Evolutionary conservation across 2,888 invertebrate species (phyloP).

Genomic region (Aleiodes alternator): DNA sequence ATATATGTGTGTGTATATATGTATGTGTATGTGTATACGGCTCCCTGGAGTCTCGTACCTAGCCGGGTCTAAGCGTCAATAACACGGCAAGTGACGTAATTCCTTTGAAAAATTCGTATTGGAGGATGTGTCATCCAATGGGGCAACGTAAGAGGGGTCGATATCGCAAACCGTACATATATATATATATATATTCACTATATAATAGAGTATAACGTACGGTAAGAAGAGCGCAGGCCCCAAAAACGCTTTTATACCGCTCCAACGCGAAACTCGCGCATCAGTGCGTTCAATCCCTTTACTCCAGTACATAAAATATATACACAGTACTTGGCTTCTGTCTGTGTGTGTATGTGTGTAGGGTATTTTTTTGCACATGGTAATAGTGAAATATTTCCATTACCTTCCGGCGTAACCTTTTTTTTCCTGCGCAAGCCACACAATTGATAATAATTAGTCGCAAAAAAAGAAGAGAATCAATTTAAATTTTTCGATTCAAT

Average conservation of each 20-base stretch:
- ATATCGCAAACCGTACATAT: conserved; percentile 54
- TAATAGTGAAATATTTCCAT: no score
- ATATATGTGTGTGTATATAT: background rate
- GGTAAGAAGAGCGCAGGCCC: conserved; percentile 45
- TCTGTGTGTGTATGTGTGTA: background rate
- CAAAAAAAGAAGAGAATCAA: background rate
- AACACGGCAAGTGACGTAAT: conserved; percentile 69
- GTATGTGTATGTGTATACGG: background rate
- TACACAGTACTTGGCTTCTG: background rate
- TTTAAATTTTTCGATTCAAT: background rate
- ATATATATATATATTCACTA: no score
- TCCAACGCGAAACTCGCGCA: conserved; percentile 41
- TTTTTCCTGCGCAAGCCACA: background rate
- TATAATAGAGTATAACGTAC: conserved; percentile 22
- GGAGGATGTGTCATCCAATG: conserved; percentile 73
- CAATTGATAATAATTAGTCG: background rate
- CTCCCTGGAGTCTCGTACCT: conserved; percentile 41
- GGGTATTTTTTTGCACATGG: background rate
- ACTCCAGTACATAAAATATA: background rate
- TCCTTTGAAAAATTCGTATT: conserved; percentile 68
- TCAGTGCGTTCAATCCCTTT: conserved; percentile 8
- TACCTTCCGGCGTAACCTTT: background rate
- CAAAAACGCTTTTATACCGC: conserved; percentile 14
- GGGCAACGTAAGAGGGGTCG: conserved; percentile 64
- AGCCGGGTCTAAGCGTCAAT: conserved; percentile 44